phyloP scores from a whole-genome alignment of 2,888 invertebrate species.

The Drosophila buzzatii region DNA sequence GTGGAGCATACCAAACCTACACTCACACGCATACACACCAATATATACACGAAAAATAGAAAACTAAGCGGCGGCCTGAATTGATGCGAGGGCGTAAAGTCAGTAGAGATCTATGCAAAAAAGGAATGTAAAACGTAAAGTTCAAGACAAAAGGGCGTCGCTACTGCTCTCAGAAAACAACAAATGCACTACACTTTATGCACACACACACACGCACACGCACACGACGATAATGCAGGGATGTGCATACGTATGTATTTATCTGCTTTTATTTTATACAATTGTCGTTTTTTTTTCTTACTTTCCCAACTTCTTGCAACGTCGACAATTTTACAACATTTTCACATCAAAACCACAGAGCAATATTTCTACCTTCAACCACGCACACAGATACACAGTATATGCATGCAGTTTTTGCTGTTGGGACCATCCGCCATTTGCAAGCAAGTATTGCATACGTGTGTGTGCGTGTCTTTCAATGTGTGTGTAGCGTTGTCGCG shows the following conservation, averaged over 20 bases:
- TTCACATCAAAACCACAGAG: slow-evolving; percentile 61
- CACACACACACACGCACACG: slow-evolving; percentile 22
- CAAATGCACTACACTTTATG: slow-evolving; percentile 53
- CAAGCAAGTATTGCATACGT: slow-evolving; percentile 60
- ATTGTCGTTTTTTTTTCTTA: slow-evolving; percentile 43
- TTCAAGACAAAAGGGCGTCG: slow-evolving; percentile 77
- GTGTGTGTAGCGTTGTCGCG: slow-evolving; percentile 71
- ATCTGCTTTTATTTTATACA: slow-evolving; percentile 42
- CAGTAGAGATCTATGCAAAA: slow-evolving; percentile 45
- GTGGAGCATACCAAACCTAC: slow-evolving; percentile 45
- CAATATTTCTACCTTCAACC: slow-evolving; percentile 50
- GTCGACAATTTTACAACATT: slow-evolving; percentile 72
- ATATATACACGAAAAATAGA: slow-evolving; percentile 20
- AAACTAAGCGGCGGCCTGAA: slow-evolving; percentile 26
- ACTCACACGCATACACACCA: slow-evolving; percentile 8
- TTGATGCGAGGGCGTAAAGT: slow-evolving; percentile 20
- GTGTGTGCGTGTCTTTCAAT: slow-evolving; percentile 34
- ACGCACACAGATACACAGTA: slow-evolving; percentile 33
- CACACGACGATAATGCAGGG: slow-evolving; percentile 18
- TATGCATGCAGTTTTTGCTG: slow-evolving; percentile 65
- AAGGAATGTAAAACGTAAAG: slow-evolving; percentile 44
- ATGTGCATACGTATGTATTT: slow-evolving; percentile 8
- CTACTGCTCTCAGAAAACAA: slow-evolving; percentile 52
- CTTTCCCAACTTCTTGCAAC: slow-evolving; percentile 63
- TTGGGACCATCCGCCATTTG: slow-evolving; percentile 73